phyloP scores from a whole-genome alignment of 1,140 invertebrate species.

The Heterodera schachtii region DNA sequence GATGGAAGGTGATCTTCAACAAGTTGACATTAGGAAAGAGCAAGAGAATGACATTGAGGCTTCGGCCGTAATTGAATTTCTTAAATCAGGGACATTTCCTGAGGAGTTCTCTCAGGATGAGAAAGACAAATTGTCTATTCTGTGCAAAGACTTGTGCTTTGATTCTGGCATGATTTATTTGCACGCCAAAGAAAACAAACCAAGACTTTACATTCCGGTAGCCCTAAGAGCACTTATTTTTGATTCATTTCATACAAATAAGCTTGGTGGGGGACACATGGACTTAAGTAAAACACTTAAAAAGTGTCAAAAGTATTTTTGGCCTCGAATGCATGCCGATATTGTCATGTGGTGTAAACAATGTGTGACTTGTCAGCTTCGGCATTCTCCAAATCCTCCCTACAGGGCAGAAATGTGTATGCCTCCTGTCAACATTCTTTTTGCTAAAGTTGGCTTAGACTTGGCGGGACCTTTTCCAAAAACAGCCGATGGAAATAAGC shows the following conservation, averaged over 20 bases:
- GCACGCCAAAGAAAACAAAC: not conserved
- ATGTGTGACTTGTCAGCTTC: conserved; percentile 32
- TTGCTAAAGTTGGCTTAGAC: conserved; percentile 28
- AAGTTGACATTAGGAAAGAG: not conserved
- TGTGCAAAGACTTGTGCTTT: not conserved
- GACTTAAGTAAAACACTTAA: conserved; percentile 23
- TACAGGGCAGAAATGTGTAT: conserved; percentile 13
- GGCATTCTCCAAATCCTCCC: conserved; percentile 7
- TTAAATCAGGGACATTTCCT: not conserved
- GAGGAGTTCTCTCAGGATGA: not conserved
- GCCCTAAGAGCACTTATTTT: not conserved
- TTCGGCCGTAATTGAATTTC: not conserved
- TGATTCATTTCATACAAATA: conserved; percentile 23
- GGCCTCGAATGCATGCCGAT: conserved; percentile 30
- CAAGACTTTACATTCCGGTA: not conserved
- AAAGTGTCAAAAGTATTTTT: conserved; percentile 30
- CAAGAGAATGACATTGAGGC: not conserved
- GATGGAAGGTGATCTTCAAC: not conserved
- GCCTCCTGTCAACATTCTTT: conserved; percentile 5
- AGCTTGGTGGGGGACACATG: conserved; percentile 25
- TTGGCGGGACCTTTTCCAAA: conserved; percentile 27
- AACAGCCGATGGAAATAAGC: conserved; percentile 22
- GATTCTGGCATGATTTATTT: not conserved
- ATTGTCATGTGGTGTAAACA: conserved; percentile 3
- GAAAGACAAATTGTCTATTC: not conserved